These are phyloP conservation scores for Helleia helle DNA, from an alignment of 2,888 invertebrate species.

Conservation along the genomic window DNA sequence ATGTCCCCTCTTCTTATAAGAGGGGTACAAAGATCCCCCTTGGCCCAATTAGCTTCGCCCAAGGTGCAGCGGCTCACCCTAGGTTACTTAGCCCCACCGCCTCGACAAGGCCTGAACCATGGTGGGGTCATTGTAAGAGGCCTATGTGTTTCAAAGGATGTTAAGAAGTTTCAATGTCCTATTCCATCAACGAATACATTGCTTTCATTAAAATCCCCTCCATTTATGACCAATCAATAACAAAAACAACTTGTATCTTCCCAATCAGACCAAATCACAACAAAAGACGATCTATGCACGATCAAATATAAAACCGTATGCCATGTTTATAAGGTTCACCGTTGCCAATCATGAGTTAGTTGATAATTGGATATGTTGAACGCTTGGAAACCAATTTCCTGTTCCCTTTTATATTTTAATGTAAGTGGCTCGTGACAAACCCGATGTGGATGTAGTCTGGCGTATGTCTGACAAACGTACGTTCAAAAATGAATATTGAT, in stretches of 20 bases:
- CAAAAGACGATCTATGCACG: constrained; percentile 1
- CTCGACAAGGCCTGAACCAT: too few relatives aligned
- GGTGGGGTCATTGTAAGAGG: too few relatives aligned
- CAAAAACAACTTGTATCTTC: constrained; percentile 1
- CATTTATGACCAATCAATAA: background rate
- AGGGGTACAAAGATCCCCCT: too few relatives aligned
- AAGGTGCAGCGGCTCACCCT: too few relatives aligned
- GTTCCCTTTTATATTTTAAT: constrained; percentile 66
- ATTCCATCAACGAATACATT: too few relatives aligned
- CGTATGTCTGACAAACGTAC: constrained; percentile 12
- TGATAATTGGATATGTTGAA: constrained; percentile 56
- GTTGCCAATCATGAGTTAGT: background rate
- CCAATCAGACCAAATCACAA: constrained; percentile 3
- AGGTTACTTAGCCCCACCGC: too few relatives aligned
- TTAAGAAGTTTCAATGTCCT: too few relatives aligned
- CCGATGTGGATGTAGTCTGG: background rate
- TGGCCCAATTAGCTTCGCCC: too few relatives aligned
- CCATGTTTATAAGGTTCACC: too few relatives aligned
- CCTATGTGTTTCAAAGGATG: too few relatives aligned
- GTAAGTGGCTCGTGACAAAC: constrained; percentile 46
- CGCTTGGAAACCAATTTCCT: constrained; percentile 68
- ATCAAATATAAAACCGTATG: too few relatives aligned
- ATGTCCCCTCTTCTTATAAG: too few relatives aligned
- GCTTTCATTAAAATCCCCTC: background rate
- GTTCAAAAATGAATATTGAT: background rate